Evolutionary conservation across 2,113 vertebrate genomes (phyloP).

Genomic region (Amia ocellicauda): DNA sequence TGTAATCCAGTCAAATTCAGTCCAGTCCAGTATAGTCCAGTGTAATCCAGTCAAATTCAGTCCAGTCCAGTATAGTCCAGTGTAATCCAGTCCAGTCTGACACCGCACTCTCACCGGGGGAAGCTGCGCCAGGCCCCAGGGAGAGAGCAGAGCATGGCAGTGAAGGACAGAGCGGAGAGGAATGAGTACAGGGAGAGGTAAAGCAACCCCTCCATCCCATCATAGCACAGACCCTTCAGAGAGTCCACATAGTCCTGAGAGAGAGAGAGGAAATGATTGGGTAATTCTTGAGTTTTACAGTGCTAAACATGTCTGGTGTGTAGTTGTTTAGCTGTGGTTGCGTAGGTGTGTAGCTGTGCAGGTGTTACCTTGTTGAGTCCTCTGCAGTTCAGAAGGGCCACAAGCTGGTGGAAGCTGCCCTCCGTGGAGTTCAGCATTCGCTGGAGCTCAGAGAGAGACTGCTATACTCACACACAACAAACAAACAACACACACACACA

Average conservation of each 20-base stretch:
- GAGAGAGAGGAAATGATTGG: background rate
- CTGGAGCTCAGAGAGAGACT: conserved; percentile 76
- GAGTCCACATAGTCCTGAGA: conserved; percentile 80
- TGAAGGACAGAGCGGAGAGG: conserved; percentile 80
- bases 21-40: too few species aligned
- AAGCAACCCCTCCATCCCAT: conserved; percentile 83
- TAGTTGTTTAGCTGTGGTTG: too few species aligned
- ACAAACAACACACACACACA: background rate
- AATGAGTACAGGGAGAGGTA: conserved; percentile 87
- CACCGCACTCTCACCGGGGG: conserved; percentile 67
- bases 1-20: too few species aligned
- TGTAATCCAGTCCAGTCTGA: too few species aligned
- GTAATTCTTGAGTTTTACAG: too few species aligned
- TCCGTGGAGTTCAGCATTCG: conserved; percentile 83
- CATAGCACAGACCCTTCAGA: conserved; percentile 83
- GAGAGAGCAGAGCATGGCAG: conserved; percentile 81
- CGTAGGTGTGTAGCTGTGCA: too few species aligned
- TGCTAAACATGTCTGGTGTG: too few species aligned
- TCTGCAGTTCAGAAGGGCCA: conserved; percentile 82
- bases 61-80: too few species aligned
- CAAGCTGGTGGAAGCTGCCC: conserved; percentile 84
- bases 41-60: too few species aligned
- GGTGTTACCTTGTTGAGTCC: conserved; percentile 79
- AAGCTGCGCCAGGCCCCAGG: conserved; percentile 86
- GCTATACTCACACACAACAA: too few species aligned